Base-by-base conservation (phyloP, 2,888 invertebrate species). In the Leucoptera coffeella region DNA sequence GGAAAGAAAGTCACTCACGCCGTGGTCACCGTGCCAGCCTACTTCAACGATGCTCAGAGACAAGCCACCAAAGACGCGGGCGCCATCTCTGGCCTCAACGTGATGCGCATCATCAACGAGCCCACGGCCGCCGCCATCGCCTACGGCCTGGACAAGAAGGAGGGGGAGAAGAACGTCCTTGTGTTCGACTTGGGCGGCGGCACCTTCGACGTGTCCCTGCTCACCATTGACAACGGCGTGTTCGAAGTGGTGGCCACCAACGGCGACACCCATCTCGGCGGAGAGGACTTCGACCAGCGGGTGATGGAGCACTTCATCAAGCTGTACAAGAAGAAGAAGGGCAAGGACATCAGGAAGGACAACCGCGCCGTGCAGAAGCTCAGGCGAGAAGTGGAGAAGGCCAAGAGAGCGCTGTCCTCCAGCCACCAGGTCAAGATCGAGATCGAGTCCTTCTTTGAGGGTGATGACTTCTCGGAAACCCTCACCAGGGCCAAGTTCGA, bases 261-360 rank as follows among this genome's bases (percentile, higher is more conserved):
- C 50, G 96, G 96, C 45, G 95, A 96, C 55, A 96, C 95, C 41
- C 95, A 96, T 61, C 81, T 96, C 72, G 95, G 97, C 47, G 97
- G 97, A 56, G 97, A 99, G 73, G 97, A 99, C 74, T 99, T 96
- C 59, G 95, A 96, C 69, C 94, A 96, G 62, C 79, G 93, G 38
- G 93, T 96, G 3, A 94, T 96, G 93, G 95, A 97, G 46, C 94
- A 99, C 71, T 97, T 99, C 75, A 92, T 95, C 59, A 96, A 97
- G 60, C 61, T 96, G 51, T 93, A 93, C 81, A 95, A 96, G 77
- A 95, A 94, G 77, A 95, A 96, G 83, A 92, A 90, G 79, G 92
- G 93, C 59, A 94, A 94, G 71, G 94, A 96, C 53, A 89, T 95
- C 58, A 81, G 94, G 39, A 91, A 88, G 54, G 93, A 94, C 58